Conservation (phyloP, 2,888 invertebrate species). For the Ormyrus thymus region DNA sequence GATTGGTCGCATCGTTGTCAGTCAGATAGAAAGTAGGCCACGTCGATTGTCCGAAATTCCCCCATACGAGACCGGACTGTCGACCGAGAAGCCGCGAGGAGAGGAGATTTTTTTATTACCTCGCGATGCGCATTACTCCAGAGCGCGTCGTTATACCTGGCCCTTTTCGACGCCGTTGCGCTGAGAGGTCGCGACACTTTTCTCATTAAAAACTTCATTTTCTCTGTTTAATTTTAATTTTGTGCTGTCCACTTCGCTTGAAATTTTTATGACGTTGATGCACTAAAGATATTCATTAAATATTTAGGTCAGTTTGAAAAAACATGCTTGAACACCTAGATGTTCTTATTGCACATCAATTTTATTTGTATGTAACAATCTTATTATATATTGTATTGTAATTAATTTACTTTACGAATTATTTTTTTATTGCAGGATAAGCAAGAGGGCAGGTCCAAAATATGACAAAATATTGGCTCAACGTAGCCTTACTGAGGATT, state of each 20-base stretch:
- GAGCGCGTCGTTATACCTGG: conserved; percentile 1
- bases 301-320: background rate
- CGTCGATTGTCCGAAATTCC: conserved; percentile 47
- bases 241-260: too few relatives aligned
- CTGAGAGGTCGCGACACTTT: conserved; percentile 3
- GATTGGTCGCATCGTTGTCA: conserved; percentile 52
- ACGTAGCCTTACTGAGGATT: conserved; percentile 76
- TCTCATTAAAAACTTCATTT: too few relatives aligned
- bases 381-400: background rate
- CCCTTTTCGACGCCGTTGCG: background rate
- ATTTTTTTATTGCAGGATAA: conserved; percentile 62
- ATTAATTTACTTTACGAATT: background rate
- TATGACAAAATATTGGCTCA: conserved; percentile 76
- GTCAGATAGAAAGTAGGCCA: conserved; percentile 55
- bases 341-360: too few relatives aligned
- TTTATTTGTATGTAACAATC: background rate
- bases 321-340: too few relatives aligned
- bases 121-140: background rate
- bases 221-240: too few relatives aligned
- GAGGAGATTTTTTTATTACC: conserved; percentile 18
- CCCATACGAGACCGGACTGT: conserved; percentile 24
- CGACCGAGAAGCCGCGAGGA: background rate
- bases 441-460: conserved; percentile 59
- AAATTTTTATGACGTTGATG: too few relatives aligned
- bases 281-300: background rate